A percentile compares a stretch with the other conserved stretches of the same genome.
phyloP scores from a whole-genome alignment of 2,888 invertebrate species.

The Synanthedon vespiformis region DNA sequence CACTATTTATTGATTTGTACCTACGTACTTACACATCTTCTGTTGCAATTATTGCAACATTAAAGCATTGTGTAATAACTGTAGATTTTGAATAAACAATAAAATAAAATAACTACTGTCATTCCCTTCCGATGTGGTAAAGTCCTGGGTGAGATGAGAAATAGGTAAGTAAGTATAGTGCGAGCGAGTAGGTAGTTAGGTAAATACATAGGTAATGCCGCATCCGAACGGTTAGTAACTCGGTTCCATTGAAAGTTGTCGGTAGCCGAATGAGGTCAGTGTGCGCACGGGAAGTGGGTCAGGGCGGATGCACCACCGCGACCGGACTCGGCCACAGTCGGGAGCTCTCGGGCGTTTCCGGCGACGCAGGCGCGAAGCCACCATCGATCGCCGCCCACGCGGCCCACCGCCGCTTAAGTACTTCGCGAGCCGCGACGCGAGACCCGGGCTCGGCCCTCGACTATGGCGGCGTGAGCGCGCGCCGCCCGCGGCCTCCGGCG shows the following conservation, averaged over 20 bases:
- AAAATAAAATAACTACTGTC: too few species aligned
- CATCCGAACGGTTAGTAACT: conserved; percentile 16
- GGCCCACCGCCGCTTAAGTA: conserved; percentile 44
- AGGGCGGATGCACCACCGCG: conserved; percentile 29
- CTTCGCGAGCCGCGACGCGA: conserved; percentile 56
- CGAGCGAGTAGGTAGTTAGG: not conserved
- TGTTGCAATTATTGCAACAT: too few species aligned
- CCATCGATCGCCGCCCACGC: conserved; percentile 34
- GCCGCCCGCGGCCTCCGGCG: conserved; percentile 71
- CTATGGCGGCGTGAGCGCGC: conserved; percentile 69
- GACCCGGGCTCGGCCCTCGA: conserved; percentile 57
- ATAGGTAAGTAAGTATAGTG: not conserved
- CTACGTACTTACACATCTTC: too few species aligned
- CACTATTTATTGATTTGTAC: too few species aligned
- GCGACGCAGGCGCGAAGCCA: conserved; percentile 53
- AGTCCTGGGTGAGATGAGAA: too few species aligned
- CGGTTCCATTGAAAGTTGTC: conserved; percentile 18
- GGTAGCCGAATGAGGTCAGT: conserved; percentile 31
- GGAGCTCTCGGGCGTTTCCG: conserved; percentile 28
- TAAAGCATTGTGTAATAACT: too few species aligned
- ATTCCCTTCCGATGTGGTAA: too few species aligned
- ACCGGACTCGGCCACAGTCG: conserved; percentile 32
- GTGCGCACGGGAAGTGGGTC: conserved; percentile 61
- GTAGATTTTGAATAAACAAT: too few species aligned
- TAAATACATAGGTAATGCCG: conserved; percentile 5